phyloP scores from a whole-genome alignment of 2,113 vertebrate species.

The Calypte anna region DNA sequence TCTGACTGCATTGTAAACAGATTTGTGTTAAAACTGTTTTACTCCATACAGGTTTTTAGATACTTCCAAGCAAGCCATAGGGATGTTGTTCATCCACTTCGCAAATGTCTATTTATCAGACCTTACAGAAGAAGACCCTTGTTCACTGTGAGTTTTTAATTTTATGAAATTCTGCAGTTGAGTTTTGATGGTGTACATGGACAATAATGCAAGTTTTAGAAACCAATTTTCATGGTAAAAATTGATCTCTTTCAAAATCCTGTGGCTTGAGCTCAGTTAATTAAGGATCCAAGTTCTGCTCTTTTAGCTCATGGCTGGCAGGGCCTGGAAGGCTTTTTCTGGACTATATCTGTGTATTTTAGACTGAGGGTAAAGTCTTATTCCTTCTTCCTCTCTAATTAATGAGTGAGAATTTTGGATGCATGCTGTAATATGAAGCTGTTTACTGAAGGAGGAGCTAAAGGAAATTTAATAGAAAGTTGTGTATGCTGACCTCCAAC shows the following conservation, averaged over 20 bases:
- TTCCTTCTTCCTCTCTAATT: neutral
- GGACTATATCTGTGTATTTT: neutral
- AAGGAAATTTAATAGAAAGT: neutral
- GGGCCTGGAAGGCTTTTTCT: neutral
- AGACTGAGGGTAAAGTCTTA: neutral
- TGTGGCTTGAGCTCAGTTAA: neutral
- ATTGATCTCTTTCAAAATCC: neutral
- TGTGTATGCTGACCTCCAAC: neutral
- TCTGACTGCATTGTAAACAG: neutral
- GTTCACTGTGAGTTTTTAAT: constrained; percentile 89
- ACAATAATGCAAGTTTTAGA: neutral
- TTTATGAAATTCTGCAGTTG: neutral
- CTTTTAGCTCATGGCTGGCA: neutral
- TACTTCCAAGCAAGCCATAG: constrained; percentile 98
- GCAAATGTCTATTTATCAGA: constrained; percentile 97
- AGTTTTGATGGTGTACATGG: neutral
- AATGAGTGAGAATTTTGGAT: neutral
- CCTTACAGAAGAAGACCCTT: constrained; percentile 95
- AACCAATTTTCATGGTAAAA: neutral
- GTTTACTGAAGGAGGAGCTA: neutral
- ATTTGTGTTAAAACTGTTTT: constrained; percentile 12
- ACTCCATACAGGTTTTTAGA: constrained; percentile 90
- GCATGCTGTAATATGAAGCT: neutral
- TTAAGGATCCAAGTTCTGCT: neutral
- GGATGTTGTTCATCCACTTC: constrained; percentile 99